phyloP scores from a whole-genome alignment of 2,888 invertebrate genomes.

The Drosophila hamatofila region DNA sequence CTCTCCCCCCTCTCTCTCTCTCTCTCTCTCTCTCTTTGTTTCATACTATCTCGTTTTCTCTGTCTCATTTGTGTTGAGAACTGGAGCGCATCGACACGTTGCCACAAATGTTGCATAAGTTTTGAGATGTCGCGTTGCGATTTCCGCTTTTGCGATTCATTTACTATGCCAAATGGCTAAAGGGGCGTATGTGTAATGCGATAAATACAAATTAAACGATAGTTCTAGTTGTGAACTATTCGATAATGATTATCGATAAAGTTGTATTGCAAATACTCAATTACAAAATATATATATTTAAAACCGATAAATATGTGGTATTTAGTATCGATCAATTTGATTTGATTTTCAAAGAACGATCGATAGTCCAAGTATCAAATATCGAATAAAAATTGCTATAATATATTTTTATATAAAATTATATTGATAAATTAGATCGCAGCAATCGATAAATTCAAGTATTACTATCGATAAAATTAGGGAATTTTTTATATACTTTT shows the following conservation, averaged over 20 bases:
- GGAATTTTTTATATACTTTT: background rate
- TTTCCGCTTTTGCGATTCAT: background rate
- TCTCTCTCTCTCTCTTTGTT: slow-evolving; percentile 20
- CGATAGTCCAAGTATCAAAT: background rate
- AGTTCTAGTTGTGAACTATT: background rate
- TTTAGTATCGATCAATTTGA: background rate
- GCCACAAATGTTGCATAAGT: slow-evolving; percentile 69
- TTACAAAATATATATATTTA: too few species aligned
- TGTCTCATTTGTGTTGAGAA: slow-evolving; percentile 48
- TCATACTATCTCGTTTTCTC: background rate
- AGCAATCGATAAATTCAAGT: background rate
- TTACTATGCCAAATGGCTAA: background rate
- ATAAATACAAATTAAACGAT: background rate
- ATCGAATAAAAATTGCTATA: background rate
- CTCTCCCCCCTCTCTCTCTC: too few species aligned
- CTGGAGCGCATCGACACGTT: slow-evolving; percentile 69
- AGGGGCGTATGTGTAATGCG: slow-evolving; percentile 1
- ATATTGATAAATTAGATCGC: background rate
- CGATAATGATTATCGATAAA: background rate
- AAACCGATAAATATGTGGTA: background rate
- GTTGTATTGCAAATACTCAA: background rate
- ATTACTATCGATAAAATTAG: background rate
- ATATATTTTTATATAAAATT: background rate
- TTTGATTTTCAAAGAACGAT: background rate
- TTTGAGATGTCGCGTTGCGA: slow-evolving; percentile 14